Percentiles rank a stretch among this genome's conserved stretches.
These are phyloP conservation scores for Cottoperca gobio DNA, from an alignment of 2,797 vertebrate species.

Conservation along the genomic window DNA sequence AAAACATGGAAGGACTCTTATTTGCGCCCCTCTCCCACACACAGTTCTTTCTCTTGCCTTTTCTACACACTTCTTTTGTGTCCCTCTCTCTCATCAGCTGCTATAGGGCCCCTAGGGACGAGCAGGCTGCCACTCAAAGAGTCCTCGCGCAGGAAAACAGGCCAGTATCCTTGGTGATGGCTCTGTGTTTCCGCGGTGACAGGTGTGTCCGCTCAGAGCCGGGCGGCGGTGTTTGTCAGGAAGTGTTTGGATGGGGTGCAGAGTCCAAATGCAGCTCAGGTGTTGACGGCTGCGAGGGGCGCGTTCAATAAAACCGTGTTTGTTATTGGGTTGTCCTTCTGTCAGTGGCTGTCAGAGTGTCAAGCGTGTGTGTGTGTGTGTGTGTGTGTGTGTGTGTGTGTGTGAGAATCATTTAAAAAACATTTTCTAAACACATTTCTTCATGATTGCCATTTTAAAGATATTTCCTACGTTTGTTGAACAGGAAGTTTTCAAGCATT, in stretches of 20 bases:
- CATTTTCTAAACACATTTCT: background rate
- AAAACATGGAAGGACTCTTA: conserved; percentile 39
- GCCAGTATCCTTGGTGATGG: conserved; percentile 74
- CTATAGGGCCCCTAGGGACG: conserved; percentile 69
- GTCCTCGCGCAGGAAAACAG: conserved; percentile 68
- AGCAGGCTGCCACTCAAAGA: conserved; percentile 66
- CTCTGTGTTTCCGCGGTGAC: conserved; percentile 77
- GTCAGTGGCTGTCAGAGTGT: conserved; percentile 65
- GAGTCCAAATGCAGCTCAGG: conserved; percentile 70
- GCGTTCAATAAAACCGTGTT: conserved; percentile 57
- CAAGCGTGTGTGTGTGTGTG: background rate
- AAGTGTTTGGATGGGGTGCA: conserved; percentile 68
- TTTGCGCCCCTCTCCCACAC: conserved; percentile 42
- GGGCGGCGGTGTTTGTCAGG: conserved; percentile 77
- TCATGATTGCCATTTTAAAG: background rate
- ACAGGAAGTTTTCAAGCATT: background rate
- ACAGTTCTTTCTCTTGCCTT: conserved; percentile 53
- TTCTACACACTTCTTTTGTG: conserved; percentile 72
- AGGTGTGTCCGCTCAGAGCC: conserved; percentile 78
- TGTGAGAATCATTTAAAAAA: background rate
- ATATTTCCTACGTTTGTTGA: background rate
- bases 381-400: background rate
- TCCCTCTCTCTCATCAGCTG: conserved; percentile 75
- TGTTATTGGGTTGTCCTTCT: conserved; percentile 61
- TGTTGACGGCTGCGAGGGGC: conserved; percentile 71